A percentile compares a stretch with the other conserved stretches of the same genome.
Evolutionary conservation across 1,140 invertebrate species (phyloP).

Genomic region (Coptotermes formosanus): DNA sequence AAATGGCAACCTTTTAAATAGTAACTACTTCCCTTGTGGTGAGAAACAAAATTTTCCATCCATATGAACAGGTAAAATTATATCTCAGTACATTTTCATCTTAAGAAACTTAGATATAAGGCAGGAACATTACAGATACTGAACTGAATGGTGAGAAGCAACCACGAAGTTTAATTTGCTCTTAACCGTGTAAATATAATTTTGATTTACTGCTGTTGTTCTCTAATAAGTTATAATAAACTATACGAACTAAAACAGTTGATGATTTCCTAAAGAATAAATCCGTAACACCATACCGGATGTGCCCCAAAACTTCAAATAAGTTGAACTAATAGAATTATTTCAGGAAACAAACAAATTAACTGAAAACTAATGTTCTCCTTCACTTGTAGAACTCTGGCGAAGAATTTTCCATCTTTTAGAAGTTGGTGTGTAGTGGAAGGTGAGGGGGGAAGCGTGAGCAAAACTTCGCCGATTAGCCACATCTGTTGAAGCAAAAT

Average conservation of each 20-base stretch:
- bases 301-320: neutral
- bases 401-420: neutral
- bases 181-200: no score
- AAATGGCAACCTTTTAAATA: no score
- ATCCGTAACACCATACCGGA: neutral
- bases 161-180: no score
- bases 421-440: neutral
- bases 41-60: no score
- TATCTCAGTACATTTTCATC: no score
- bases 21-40: no score
- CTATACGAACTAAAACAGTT: neutral
- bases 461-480: slow-evolving; percentile 4
- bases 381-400: neutral
- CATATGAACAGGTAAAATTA: no score
- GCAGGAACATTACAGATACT: no score
- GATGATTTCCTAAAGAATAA: neutral
- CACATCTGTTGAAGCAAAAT: slow-evolving; percentile 1
- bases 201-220: no score
- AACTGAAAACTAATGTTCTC: neutral
- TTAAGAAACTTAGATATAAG: no score
- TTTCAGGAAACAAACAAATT: neutral
- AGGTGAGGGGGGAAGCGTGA: neutral
- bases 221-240: neutral
- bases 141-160: no score
- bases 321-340: neutral